Evolutionary conservation across 2,113 vertebrate genomes (phyloP), one percentile per base, ranked within the genome.

Genomic region (Melanostigma gelatinosum): DNA sequence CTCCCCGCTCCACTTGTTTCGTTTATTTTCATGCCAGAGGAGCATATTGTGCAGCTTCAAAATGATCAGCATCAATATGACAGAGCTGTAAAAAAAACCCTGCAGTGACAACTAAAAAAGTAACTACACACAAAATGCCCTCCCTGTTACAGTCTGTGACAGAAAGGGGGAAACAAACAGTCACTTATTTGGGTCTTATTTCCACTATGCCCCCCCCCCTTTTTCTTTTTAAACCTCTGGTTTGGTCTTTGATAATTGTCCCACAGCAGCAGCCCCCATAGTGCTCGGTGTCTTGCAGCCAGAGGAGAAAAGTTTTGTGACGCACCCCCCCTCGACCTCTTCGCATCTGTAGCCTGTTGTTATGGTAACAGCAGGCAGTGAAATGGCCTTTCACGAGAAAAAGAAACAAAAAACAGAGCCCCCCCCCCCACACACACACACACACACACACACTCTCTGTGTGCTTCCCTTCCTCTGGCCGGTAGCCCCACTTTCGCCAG

Each of bases 351-450:
- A 84, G 88, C 82, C 85, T 72, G 94, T 95, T 92, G 91, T 92
- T 92, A 93, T 94, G 90, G 92, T 89, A 92, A 93, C 93, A 81
- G 77, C 86, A 85, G 91, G 91, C 93, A 90, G 90, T 90, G 90
- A 94, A 94, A 94, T 93, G 91, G 91, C 93, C 92, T 93, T 93
- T 93, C 87, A 92, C 78, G 87, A 74, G 79, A 55, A 67, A 77
- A 78, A 73, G 62, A 16, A 73, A 79, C 29, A 29, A 29, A 70
- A 66, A 74, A 62, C 62, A 77, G 66, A 85, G 65, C 82, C 86
- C 90, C 70, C 85, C 86, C 80, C 83, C 65, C 57, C n/a, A n/a
- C n/a, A n/a, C n/a, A n/a, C n/a, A n/a, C n/a, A 29, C 32, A 3
- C 32, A 32, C 32, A 32, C 32, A 32, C 32, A 32, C 32, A 32